Evolutionary conservation across 2,888 invertebrate species (phyloP).

Genomic region (Ochropleura leucogaster): DNA sequence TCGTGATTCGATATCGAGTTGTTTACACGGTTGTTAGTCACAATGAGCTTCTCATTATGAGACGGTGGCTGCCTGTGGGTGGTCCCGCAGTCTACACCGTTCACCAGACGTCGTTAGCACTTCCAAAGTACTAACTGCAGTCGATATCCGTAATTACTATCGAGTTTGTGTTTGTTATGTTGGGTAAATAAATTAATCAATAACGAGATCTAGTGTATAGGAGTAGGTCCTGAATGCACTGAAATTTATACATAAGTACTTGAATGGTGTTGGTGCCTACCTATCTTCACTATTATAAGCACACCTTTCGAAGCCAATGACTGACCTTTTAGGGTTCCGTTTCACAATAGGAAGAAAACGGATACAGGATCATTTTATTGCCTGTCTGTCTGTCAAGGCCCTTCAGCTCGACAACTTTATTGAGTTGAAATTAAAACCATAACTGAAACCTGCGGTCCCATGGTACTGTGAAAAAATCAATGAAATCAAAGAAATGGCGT

Average conservation of each 20-base stretch:
- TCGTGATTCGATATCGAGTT: conserved; percentile 66
- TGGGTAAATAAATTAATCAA: neutral
- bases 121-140: conserved; percentile 27
- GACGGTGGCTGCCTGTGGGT: conserved; percentile 66
- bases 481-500: too few relatives aligned
- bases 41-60: conserved; percentile 66
- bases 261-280: neutral
- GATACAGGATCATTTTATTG: too few relatives aligned
- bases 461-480: too few relatives aligned
- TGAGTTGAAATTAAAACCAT: too few relatives aligned
- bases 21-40: conserved; percentile 71
- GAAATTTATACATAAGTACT: neutral
- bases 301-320: neutral
- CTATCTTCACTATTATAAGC: neutral
- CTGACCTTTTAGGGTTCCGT: neutral
- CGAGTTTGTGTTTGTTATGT: conserved; percentile 14
- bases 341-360: too few relatives aligned
- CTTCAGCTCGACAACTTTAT: too few relatives aligned
- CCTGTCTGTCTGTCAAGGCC: too few relatives aligned
- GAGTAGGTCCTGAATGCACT: neutral
- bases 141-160: conserved; percentile 42
- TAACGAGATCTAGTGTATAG: conserved; percentile 1
- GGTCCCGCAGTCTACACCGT: conserved; percentile 59
- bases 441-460: too few relatives aligned
- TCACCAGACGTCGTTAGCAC: conserved; percentile 58